Evolutionary conservation across 2,113 vertebrate genomes (phyloP).

Genomic region (Scomber colias): DNA sequence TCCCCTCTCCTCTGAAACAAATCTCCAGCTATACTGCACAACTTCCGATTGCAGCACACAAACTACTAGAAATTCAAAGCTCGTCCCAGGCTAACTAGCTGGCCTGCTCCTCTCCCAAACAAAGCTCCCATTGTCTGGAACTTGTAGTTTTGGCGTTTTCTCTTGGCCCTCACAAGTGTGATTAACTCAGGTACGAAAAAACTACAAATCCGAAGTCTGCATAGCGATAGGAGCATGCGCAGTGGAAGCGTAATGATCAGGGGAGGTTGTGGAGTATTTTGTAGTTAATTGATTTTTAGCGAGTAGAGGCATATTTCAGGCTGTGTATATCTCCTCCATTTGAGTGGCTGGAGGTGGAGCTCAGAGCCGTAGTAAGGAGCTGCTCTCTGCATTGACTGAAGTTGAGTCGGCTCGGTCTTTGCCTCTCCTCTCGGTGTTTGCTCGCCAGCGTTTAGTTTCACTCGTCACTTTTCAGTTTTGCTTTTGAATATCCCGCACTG

Average conservation of each 20-base stretch:
- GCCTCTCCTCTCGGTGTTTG: conserved; percentile 51
- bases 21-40: conserved; percentile 49
- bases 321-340: not conserved
- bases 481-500: conserved; percentile 53
- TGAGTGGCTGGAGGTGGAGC: not conserved
- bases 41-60: conserved; percentile 76
- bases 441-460: conserved; percentile 65
- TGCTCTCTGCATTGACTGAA: conserved; percentile 64
- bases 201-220: conserved; percentile 80
- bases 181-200: conserved; percentile 72
- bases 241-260: conserved; percentile 49
- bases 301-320: conserved; percentile 10
- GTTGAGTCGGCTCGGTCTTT: conserved; percentile 65
- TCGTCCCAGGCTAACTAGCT: conserved; percentile 75
- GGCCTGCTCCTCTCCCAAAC: conserved; percentile 69
- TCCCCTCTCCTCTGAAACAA: conserved; percentile 33
- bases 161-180: conserved; percentile 53
- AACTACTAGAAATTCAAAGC: conserved; percentile 80
- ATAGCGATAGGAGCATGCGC: conserved; percentile 75
- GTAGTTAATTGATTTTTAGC: conserved; percentile 53
- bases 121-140: conserved; percentile 82
- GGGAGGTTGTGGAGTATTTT: conserved; percentile 68
- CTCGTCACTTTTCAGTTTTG: conserved; percentile 74
- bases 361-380: conserved; percentile 26
- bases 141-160: conserved; percentile 81